A percentile compares a stretch with the other conserved stretches of the same genome.
Conservation (phyloP, 2,888 invertebrate species). For the Calameuta filiformis region DNA sequence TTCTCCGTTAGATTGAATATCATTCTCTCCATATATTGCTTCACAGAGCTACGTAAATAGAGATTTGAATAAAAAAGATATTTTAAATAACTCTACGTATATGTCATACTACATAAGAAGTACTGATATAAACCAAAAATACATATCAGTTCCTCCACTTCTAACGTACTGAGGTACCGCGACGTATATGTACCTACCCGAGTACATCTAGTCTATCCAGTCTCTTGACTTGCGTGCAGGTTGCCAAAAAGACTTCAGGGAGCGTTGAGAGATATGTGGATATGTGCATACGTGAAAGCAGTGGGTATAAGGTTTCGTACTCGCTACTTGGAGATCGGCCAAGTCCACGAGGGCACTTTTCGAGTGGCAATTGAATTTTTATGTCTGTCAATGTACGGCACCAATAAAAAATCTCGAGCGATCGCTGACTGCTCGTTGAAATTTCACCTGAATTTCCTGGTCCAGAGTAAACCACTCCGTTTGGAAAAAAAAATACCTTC, state of each 20-base stretch:
- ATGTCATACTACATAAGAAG: background rate
- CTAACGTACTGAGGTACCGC: background rate
- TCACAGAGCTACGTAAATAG: background rate
- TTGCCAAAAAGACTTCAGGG: background rate
- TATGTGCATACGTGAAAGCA: constrained; percentile 3
- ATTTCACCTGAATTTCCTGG: background rate
- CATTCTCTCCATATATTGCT: background rate
- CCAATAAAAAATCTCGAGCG: background rate
- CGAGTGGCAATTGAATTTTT: constrained; percentile 50
- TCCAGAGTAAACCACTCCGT: background rate
- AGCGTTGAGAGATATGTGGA: background rate
- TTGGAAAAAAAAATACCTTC: background rate
- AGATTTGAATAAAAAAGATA: background rate
- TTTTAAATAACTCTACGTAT: background rate
- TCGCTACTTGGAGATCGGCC: constrained; percentile 45
- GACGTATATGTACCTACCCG: background rate
- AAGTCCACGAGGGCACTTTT: constrained; percentile 27
- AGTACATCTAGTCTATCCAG: background rate
- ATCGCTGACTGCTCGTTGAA: background rate
- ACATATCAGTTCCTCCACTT: background rate
- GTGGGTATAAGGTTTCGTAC: constrained; percentile 28
- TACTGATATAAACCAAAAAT: background rate
- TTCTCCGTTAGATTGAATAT: background rate
- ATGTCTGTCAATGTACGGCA: background rate
- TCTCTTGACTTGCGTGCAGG: background rate